Evolutionary conservation across 2,113 vertebrate species (phyloP), one percentile per base, ranked within the genome.

Genomic region (Malurus cyaneus): DNA sequence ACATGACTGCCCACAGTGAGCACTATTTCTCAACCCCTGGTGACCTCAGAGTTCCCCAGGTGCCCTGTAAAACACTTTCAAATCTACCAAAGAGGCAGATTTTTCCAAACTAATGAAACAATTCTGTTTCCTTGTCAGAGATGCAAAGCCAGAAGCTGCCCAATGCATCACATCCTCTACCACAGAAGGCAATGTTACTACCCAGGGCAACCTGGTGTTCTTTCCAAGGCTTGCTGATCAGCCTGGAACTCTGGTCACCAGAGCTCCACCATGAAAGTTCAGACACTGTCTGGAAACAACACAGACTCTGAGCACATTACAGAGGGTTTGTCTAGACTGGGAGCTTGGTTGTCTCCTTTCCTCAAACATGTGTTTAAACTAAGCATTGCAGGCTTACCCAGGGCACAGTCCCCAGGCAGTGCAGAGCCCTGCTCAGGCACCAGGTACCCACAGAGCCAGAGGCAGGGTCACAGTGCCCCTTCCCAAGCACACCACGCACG

Each of bases 391-490:
- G 47, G 32, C 52, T 31, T 20, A 44, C 47, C 50, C 62, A 24
- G 8, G 28, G 47, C 29, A 8, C 24, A 28, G 50, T 17, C 20
- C 21, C 23, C 14, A 29, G 69, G 39, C n/a, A 44, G 6, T 7
- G 12, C 52, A 14, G 25, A 8, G 41, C 24, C 18, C n/a, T 42
- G 29, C n/a, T n/a, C 20, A 54, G 47, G 21, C 62, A 77, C 26
- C 0, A 2, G 31, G 11, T 16, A 83, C 31, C 12, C 26, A 62
- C 42, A 56, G 79, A 47, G 54, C 2, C 1, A 1, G 28, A 18
- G 41, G 36, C 3, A 76, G 25, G 8, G 26, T 41, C 34, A 70
- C 21, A 23, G 56, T 44, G 49, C 42, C 47, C 49, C 42, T 83
- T 47, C 34, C 34, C 56, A 70, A 62, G 56, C 14, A 18, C 20